These are phyloP conservation scores for Xylocampa areola DNA, from an alignment of 2,888 invertebrate genomes.

Conservation along the genomic window DNA sequence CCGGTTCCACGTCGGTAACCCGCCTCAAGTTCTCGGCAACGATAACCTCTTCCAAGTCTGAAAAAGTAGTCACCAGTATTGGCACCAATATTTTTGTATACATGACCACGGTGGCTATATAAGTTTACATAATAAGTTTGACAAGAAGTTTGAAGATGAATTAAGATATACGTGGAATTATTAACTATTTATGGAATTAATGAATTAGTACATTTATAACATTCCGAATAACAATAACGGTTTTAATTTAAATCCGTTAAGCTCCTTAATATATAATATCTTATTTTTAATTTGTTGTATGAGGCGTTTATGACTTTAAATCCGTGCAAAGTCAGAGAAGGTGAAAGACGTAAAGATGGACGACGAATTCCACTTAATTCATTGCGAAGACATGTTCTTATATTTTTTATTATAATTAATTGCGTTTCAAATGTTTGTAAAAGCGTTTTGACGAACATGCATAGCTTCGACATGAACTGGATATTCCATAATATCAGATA, in stretches of 20 bases:
- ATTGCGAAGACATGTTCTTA: neutral
- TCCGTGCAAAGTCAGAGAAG: slow-evolving; percentile 8
- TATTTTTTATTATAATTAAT: too few species aligned
- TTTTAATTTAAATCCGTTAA: slow-evolving; percentile 41
- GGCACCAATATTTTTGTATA: slow-evolving; percentile 7
- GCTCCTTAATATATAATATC: slow-evolving; percentile 10
- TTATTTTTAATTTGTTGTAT: slow-evolving; percentile 1
- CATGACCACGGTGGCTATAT: too few species aligned
- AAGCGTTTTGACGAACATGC: neutral
- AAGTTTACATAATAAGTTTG: too few species aligned
- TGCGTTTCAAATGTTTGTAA: neutral
- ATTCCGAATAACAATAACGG: slow-evolving; percentile 51
- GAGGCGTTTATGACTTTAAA: slow-evolving; percentile 3
- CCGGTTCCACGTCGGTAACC: slow-evolving; percentile 70
- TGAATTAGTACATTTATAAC: slow-evolving; percentile 36
- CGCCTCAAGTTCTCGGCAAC: slow-evolving; percentile 84
- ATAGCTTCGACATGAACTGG: neutral
- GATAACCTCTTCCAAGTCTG: slow-evolving; percentile 77
- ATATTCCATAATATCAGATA: slow-evolving; percentile 36
- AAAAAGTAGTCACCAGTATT: slow-evolving; percentile 25
- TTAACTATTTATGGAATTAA: slow-evolving; percentile 22
- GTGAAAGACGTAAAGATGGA: slow-evolving; percentile 2
- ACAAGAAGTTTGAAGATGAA: slow-evolving; percentile 20
- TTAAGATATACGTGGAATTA: slow-evolving; percentile 27
- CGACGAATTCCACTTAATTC: neutral